phyloP scores from a whole-genome alignment of 2,888 invertebrate species.

The Stenchaetothrips biformis region DNA sequence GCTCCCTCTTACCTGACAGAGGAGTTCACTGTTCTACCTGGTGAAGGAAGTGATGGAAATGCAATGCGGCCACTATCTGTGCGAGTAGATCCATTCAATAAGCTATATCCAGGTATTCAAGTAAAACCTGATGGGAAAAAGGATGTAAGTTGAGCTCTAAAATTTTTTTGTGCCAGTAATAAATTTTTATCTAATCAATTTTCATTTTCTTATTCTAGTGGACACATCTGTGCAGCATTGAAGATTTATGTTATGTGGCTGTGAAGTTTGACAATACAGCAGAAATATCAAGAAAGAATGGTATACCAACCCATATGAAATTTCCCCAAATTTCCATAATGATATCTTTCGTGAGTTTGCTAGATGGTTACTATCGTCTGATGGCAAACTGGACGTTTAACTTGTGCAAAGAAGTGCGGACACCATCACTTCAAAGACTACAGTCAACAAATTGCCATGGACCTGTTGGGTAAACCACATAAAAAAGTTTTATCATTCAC shows the following conservation, averaged over 20 bases:
- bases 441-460: conserved; percentile 78
- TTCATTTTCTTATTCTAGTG: conserved; percentile 52
- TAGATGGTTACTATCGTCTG: conserved; percentile 83
- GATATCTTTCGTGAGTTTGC: conserved; percentile 72
- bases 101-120: conserved; percentile 61
- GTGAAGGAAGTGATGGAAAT: conserved; percentile 73
- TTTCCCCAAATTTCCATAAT: conserved; percentile 62
- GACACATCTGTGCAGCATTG: conserved; percentile 70
- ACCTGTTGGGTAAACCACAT: conserved; percentile 70
- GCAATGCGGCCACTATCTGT: conserved; percentile 83
- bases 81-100: conserved; percentile 60
- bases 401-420: conserved; percentile 73
- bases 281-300: conserved; percentile 69
- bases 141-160: conserved; percentile 49
- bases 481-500: conserved; percentile 30
- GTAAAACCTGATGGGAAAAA: conserved; percentile 58
- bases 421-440: conserved; percentile 70
- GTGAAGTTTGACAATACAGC: conserved; percentile 64
- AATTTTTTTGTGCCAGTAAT: not conserved
- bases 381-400: conserved; percentile 88
- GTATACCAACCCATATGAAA: conserved; percentile 70
- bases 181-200: conserved; percentile 18
- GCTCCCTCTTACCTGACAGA: conserved; percentile 79
- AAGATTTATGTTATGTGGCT: conserved; percentile 77
- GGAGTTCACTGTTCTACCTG: conserved; percentile 62